Evolutionary conservation across 1,140 invertebrate genomes (phyloP), one percentile per base, ranked within the genome.

Genomic region (Popillia japonica): DNA sequence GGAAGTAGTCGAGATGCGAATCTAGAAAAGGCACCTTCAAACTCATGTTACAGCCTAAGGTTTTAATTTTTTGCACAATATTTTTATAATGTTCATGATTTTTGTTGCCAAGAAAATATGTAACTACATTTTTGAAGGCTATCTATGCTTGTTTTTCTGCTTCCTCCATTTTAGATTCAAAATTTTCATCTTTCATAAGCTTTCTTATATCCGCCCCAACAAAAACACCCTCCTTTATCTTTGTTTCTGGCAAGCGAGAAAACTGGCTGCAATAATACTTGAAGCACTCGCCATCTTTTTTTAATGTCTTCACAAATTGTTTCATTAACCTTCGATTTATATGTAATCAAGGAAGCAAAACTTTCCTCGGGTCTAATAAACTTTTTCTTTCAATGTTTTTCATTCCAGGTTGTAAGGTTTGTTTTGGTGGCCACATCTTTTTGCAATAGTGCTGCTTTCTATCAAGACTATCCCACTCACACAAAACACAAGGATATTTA

Each of bases 281-380:
- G 27, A 34, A 34, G 27, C 27, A 34, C 27, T 34, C 7, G 72
- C 76, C 78, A 0, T 78, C 72, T 48, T 81, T 82, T 44, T 80
- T 23, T 23, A 84, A 77, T 11, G 82, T 86, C n/a, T n/a, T 85
- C 0, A 84, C 81, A 83, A 84, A 86, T 64, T 83, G 83, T 78
- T 86, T 86, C 79, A 84, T 83, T 4, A 84, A 42, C 9, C 81
- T 82, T 41, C 83, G 72, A 68, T 84, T 86, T n/a, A 86, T 84
- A 78, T 86, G 83, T 22, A 84, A 72, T 77, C 82, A 82, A 76
- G 84, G 81, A 44, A 84, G 78, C 44, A 83, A 76, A 48, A 84
- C 79, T 75, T 79, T 79, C 2, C 77, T 75, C 55, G 75, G 68
- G 14, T 75, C 77, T 20, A 83, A 77, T 17, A 84, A 77, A 72